Percentiles rank a stretch among this genome's conserved stretches.
Conservation (phyloP, 2,797 vertebrate genomes). For the Vespertilio murinus region DNA sequence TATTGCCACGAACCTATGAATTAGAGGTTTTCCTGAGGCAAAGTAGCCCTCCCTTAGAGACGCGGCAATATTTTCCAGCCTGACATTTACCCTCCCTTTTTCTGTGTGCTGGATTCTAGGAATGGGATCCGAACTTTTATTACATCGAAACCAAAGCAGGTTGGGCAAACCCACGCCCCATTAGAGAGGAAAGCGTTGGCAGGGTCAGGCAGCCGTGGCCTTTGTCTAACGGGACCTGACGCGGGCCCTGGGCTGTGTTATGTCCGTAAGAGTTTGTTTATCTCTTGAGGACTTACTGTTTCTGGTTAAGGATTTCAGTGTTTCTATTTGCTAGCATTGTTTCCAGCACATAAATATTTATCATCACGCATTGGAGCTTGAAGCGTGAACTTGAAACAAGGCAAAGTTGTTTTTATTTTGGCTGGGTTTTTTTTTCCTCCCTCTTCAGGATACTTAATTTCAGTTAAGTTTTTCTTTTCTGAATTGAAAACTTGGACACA, state of each 20-base stretch:
- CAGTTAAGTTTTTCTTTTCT: constrained; percentile 56
- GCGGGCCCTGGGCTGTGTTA: constrained; percentile 58
- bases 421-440: not conserved
- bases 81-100: constrained; percentile 31
- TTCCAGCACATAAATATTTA: constrained; percentile 19
- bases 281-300: constrained; percentile 43
- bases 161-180: not conserved
- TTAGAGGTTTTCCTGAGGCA: not conserved
- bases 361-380: constrained; percentile 55
- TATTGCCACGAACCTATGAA: not conserved
- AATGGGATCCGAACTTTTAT: constrained; percentile 40
- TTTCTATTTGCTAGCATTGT: constrained; percentile 37
- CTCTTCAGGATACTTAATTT: constrained; percentile 61
- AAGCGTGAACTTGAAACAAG: constrained; percentile 52
- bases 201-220: constrained; percentile 58
- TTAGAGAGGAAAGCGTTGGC: constrained; percentile 38
- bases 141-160: constrained; percentile 41
- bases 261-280: constrained; percentile 71
- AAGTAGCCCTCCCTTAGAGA: not conserved
- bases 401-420: constrained; percentile 27
- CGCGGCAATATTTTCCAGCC: not conserved
- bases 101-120: constrained; percentile 7
- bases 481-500: constrained; percentile 53
- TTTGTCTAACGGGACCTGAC: constrained; percentile 72
- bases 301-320: constrained; percentile 17